Conservation (phyloP, 2,888 invertebrate species). For the Rhagonycha lutea region DNA sequence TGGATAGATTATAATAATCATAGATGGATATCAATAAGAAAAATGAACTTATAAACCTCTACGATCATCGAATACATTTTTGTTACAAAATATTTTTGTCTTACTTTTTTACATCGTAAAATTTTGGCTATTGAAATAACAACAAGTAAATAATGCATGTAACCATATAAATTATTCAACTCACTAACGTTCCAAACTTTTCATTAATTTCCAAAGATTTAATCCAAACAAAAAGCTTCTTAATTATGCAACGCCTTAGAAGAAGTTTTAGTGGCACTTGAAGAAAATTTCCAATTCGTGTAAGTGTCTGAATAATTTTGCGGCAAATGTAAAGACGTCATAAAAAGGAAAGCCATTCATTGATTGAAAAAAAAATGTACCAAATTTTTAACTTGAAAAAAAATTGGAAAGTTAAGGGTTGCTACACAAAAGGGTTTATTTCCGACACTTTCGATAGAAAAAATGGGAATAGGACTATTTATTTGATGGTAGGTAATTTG, state of each 20-base stretch:
- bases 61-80: no score
- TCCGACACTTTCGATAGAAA: not conserved
- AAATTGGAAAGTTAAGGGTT: conserved; percentile 15
- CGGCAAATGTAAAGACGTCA: not conserved
- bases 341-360: not conserved
- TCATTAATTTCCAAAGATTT: not conserved
- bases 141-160: not conserved
- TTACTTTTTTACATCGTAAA: not conserved
- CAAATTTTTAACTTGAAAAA: not conserved
- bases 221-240: not conserved
- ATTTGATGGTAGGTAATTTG: conserved; percentile 2
- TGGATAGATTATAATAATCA: no score
- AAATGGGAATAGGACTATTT: not conserved
- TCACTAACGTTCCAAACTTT: not conserved
- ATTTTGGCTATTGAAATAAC: not conserved
- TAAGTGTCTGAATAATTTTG: not conserved
- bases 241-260: not conserved
- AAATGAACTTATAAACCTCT: no score
- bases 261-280: not conserved
- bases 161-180: not conserved
- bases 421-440: conserved; percentile 16
- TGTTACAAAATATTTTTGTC: not conserved
- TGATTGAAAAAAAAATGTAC: not conserved
- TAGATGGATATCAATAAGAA: no score
- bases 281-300: not conserved